phyloP scores from a whole-genome alignment of 2,888 invertebrate species.

The Saturnia japonica region DNA sequence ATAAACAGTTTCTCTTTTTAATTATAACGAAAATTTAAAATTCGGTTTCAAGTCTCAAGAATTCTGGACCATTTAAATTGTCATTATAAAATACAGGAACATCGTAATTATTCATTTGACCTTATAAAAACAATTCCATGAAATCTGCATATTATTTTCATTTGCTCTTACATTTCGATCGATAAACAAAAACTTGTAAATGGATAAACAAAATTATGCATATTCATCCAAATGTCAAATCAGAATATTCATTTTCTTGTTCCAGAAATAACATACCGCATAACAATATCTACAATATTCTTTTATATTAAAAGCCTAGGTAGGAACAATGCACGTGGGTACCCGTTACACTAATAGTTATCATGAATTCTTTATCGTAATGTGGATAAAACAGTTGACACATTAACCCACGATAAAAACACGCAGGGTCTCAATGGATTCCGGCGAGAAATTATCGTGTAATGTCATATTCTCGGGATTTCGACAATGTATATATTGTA shows the following conservation, averaged over 20 bases:
- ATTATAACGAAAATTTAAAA: neutral
- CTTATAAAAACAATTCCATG: conserved; percentile 19
- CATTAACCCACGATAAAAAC: conserved; percentile 73
- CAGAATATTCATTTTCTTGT: neutral
- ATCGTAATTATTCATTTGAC: neutral
- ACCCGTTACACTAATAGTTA: conserved; percentile 27
- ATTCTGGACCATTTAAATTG: neutral
- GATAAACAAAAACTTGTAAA: conserved; percentile 4
- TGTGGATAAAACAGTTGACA: conserved; percentile 66
- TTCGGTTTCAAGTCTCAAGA: neutral
- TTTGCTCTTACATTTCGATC: conserved; percentile 5
- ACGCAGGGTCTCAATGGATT: conserved; percentile 58
- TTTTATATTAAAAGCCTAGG: conserved; percentile 7
- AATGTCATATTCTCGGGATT: conserved; percentile 4
- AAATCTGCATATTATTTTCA: conserved; percentile 24
- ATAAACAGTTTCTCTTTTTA: neutral
- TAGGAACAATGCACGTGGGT: conserved; percentile 26
- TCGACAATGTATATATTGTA: conserved; percentile 7
- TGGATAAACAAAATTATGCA: neutral
- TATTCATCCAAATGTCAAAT: neutral
- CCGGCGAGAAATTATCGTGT: conserved; percentile 51
- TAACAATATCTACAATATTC: conserved; percentile 2
- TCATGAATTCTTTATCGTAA: conserved; percentile 54
- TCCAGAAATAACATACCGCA: too few relatives aligned
- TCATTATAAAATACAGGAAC: neutral